A percentile compares a stretch with the other conserved stretches of the same genome.
Conservation (phyloP, 2,797 vertebrate genomes). For the Neosilurus mollespiculum region DNA sequence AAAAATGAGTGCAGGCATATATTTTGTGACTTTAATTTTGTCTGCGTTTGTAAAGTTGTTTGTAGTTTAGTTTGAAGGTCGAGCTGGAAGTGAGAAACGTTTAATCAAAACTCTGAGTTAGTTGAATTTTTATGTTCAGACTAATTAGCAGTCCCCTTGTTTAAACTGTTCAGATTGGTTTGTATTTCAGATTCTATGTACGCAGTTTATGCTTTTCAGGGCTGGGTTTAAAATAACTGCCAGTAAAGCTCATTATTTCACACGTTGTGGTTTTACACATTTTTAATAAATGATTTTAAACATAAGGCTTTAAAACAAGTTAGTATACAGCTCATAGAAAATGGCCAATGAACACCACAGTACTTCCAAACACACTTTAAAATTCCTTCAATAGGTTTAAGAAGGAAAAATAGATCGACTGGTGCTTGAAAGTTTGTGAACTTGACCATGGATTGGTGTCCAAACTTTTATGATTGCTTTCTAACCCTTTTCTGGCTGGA, state of each 20-base stretch:
- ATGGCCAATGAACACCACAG: no score
- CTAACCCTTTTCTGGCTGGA: no score
- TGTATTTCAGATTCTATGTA: not conserved
- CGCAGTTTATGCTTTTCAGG: not conserved
- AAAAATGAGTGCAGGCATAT: not conserved
- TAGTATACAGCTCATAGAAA: not conserved
- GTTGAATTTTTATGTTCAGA: not conserved
- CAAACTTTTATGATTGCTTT: no score
- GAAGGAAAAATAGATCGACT: no score
- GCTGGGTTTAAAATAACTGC: not conserved
- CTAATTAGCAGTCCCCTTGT: no score
- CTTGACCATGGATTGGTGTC: no score
- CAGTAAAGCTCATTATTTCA: not conserved
- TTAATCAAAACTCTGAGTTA: not conserved
- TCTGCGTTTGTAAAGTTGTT: not conserved
- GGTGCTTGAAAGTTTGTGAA: no score
- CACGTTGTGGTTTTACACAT: not conserved
- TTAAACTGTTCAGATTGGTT: not conserved
- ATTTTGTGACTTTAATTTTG: not conserved
- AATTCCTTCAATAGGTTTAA: no score
- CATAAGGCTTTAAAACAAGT: not conserved
- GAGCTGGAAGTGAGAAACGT: not conserved
- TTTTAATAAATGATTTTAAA: not conserved
- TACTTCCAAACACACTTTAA: not conserved
- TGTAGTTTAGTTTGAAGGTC: not conserved